A percentile compares a stretch with the other conserved stretches of the same genome.
Evolutionary conservation across 1,140 invertebrate species (phyloP).

Genomic region (Drepana arcuata): DNA sequence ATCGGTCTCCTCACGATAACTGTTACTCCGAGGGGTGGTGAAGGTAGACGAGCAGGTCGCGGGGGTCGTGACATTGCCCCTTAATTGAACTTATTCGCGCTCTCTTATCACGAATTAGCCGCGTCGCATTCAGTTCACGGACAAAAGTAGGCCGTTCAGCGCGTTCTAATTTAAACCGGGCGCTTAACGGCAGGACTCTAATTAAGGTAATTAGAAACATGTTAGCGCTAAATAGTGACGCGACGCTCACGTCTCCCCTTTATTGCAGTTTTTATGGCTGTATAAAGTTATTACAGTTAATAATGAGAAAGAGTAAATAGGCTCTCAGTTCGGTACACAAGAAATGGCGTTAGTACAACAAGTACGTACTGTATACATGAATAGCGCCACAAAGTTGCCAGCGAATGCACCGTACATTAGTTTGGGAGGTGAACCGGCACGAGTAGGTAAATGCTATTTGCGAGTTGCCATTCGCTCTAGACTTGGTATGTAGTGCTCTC

Average conservation of each 20-base stretch:
- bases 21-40: constrained; percentile 21
- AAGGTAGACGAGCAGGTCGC: constrained; percentile 15
- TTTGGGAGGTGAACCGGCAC: constrained; percentile 14
- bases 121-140: constrained; percentile 45
- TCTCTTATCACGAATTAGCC: constrained; percentile 60
- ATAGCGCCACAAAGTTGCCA: constrained; percentile 18
- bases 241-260: constrained; percentile 11
- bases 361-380: constrained; percentile 8
- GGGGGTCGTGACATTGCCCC: constrained; percentile 32
- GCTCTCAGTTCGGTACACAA: too few species aligned
- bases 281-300: too few species aligned
- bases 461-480: constrained; percentile 40
- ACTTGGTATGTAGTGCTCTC: constrained; percentile 32
- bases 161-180: constrained; percentile 52
- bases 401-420: constrained; percentile 27
- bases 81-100: constrained; percentile 40
- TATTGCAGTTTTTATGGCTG: neutral
- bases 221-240: constrained; percentile 27
- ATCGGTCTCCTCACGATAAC: constrained; percentile 30
- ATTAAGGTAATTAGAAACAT: constrained; percentile 60
- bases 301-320: too few species aligned
- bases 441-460: constrained; percentile 47
- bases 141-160: constrained; percentile 48
- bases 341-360: too few species aligned
- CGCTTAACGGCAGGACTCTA: constrained; percentile 47